A percentile compares a stretch with the other conserved stretches of the same genome.
Conservation (phyloP, 2,888 invertebrate species). For the Stenotaenia linearis region DNA sequence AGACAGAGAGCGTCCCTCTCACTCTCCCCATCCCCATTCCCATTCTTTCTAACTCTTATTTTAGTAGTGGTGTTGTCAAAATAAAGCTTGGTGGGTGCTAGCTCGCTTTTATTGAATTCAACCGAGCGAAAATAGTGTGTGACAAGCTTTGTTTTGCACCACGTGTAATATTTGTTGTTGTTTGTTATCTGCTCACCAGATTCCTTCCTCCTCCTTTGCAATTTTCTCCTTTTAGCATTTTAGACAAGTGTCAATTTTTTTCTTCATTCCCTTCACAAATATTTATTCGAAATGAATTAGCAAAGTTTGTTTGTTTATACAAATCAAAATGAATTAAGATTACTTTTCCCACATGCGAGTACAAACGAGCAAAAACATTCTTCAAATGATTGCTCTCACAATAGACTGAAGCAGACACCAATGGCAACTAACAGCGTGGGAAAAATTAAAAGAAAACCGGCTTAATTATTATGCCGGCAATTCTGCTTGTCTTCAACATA, state of each 20-base stretch:
- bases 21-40: not conserved
- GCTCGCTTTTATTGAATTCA: constrained; percentile 24
- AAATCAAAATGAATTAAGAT: constrained; percentile 9
- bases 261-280: constrained; percentile 7
- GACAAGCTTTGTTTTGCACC: constrained; percentile 29
- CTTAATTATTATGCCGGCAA: not conserved
- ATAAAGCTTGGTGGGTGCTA: constrained; percentile 24
- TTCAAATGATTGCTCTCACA: not conserved
- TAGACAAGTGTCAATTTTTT: constrained; percentile 17
- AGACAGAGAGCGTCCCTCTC: constrained; percentile 26
- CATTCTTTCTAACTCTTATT: constrained; percentile 7
- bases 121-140: constrained; percentile 24
- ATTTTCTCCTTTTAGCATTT: constrained; percentile 11
- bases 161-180: constrained; percentile 31
- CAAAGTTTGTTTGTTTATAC: constrained; percentile 19
- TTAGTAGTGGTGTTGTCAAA: constrained; percentile 24
- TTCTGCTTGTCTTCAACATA: not conserved
- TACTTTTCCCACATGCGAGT: not conserved
- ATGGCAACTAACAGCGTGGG: not conserved
- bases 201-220: constrained; percentile 20
- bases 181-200: constrained; percentile 30
- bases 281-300: constrained; percentile 23
- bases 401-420: not conserved
- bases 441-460: not conserved
- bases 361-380: not conserved